phyloP scores from a whole-genome alignment of 2,888 invertebrate genomes.

The Drosophila ustulata region DNA sequence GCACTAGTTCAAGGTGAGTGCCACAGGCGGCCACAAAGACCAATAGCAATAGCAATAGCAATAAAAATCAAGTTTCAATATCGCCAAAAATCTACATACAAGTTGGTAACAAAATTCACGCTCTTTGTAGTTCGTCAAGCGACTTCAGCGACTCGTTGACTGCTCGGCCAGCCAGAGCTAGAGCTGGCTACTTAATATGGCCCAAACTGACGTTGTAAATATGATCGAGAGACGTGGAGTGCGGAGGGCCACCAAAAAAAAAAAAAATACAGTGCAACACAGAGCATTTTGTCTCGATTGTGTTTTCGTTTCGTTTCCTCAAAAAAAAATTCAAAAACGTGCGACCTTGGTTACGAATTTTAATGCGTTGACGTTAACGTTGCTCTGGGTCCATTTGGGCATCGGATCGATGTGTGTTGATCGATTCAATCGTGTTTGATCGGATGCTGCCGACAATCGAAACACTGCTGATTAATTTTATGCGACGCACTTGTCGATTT shows the following conservation, averaged over 20 bases:
- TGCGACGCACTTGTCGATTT: conserved; percentile 55
- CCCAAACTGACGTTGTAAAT: conserved; percentile 37
- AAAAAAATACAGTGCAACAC: conserved; percentile 51
- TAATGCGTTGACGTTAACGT: conserved; percentile 56
- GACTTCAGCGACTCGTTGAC: background rate
- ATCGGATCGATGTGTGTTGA: conserved; percentile 10
- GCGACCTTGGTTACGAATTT: conserved; percentile 66
- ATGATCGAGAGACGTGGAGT: background rate
- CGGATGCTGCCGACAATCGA: conserved; percentile 53
- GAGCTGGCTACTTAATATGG: conserved; percentile 11
- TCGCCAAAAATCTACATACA: conserved; percentile 51
- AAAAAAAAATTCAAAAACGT: conserved; percentile 30
- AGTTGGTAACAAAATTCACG: conserved; percentile 30
- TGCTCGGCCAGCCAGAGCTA: background rate
- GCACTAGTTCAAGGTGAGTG: conserved; percentile 73
- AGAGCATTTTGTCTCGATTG: conserved; percentile 53
- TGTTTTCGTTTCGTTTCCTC: conserved; percentile 67
- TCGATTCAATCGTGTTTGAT: conserved; percentile 56
- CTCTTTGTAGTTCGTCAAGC: conserved; percentile 24
- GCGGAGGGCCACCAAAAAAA: conserved; percentile 1
- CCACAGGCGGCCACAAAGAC: conserved; percentile 31
- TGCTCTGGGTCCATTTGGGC: conserved; percentile 41
- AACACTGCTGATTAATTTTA: conserved; percentile 46
- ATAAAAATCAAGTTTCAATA: conserved; percentile 49
- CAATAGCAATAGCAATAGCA: conserved; percentile 13